phyloP scores from a whole-genome alignment of 2,888 invertebrate genomes.

The Drosophila formosana region DNA sequence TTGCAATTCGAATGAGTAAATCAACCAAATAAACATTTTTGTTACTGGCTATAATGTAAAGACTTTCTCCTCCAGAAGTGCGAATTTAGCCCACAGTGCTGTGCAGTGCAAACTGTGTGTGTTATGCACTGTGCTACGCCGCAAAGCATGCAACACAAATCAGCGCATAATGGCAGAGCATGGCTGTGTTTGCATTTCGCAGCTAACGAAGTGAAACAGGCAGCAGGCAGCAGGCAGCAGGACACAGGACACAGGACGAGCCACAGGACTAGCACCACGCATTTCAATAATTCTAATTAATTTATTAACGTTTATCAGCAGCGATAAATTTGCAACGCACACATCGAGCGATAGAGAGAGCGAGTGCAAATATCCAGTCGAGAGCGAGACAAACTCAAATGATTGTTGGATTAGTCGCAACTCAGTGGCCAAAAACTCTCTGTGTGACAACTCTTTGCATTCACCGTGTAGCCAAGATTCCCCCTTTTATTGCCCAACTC shows the following conservation, averaged over 20 bases:
- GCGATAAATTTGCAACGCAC: slow-evolving; percentile 80
- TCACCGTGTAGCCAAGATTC: slow-evolving; percentile 23
- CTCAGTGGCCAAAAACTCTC: not conserved
- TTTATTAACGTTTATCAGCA: slow-evolving; percentile 85
- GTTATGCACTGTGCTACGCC: slow-evolving; percentile 47
- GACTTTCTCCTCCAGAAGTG: not conserved
- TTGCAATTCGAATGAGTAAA: no score
- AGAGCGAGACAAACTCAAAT: slow-evolving; percentile 23
- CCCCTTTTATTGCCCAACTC: slow-evolving; percentile 40
- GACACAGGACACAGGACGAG: slow-evolving; percentile 27
- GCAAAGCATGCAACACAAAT: slow-evolving; percentile 75
- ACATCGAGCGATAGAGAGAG: slow-evolving; percentile 4
- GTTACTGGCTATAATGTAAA: no score
- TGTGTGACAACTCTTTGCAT: slow-evolving; percentile 15
- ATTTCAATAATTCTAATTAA: slow-evolving; percentile 85
- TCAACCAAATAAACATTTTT: no score
- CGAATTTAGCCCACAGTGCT: not conserved
- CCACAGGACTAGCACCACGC: slow-evolving; percentile 55
- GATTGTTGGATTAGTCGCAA: slow-evolving; percentile 24
- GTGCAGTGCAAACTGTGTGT: slow-evolving; percentile 17
- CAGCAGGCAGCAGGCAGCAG: slow-evolving; percentile 23
- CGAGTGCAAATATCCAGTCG: not conserved
- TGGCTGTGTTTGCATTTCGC: slow-evolving; percentile 67
- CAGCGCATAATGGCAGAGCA: slow-evolving; percentile 74
- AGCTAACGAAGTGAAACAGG: slow-evolving; percentile 34